Percentiles rank a stretch among this genome's conserved stretches.
These are phyloP conservation scores for Calyptommatus sinebrachiatus DNA, from an alignment of 2,113 vertebrate genomes.

Conservation along the genomic window DNA sequence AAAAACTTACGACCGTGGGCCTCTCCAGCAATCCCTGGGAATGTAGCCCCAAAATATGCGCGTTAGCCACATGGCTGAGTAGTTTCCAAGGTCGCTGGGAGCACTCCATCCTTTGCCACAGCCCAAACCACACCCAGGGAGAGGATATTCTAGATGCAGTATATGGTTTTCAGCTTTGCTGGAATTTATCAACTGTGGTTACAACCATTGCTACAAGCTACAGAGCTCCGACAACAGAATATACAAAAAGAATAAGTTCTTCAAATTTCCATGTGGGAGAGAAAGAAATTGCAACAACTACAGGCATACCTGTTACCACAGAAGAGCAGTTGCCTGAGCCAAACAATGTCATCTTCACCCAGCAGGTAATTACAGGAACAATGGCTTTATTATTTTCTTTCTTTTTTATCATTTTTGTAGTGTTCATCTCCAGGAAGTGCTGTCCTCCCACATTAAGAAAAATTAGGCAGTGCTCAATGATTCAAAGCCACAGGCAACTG, in stretches of 20 bases:
- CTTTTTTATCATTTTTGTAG: conserved; percentile 99
- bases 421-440: conserved; percentile 98
- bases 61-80: conserved; percentile 92
- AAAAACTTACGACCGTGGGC: conserved; percentile 85
- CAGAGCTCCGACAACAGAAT: conserved; percentile 82
- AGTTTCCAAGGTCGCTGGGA: conserved; percentile 97
- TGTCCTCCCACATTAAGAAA: conserved; percentile 95
- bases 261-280: conserved; percentile 92
- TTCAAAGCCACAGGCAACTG: conserved; percentile 97
- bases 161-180: conserved; percentile 97
- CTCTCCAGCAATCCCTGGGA: conserved; percentile 97
- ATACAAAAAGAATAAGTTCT: conserved; percentile 90
- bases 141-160: conserved; percentile 98
- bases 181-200: conserved; percentile 91
- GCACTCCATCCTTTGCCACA: conserved; percentile 94
- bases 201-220: conserved; percentile 79
- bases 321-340: conserved; percentile 84
- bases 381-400: conserved; percentile 99
- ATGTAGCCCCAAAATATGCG: conserved; percentile 96
- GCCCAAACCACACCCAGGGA: conserved; percentile 94
- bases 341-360: conserved; percentile 95
- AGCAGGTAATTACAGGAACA: conserved; percentile 96
- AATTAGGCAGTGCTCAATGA: conserved; percentile 96
- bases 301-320: conserved; percentile 83
- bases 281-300: conserved; percentile 92